Evolutionary conservation across 2,797 vertebrate genomes (phyloP).

Genomic region (Ptychobarbus kaznakovi): DNA sequence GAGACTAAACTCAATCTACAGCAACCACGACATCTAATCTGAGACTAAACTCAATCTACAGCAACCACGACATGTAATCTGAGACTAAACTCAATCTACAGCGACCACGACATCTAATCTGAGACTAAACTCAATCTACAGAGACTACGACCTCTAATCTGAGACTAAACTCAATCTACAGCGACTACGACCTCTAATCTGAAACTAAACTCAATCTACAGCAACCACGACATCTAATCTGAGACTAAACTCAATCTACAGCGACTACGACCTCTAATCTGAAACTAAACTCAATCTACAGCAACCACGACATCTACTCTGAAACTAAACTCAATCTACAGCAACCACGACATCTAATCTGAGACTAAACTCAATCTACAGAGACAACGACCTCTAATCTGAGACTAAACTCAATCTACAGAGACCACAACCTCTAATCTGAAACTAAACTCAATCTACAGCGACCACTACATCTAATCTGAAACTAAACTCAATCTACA

Average conservation of each 20-base stretch:
- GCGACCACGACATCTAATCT: neutral
- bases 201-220: neutral
- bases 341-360: neutral
- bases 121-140: neutral
- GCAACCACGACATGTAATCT: neutral
- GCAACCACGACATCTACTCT: neutral
- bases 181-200: neutral
- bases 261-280: accelerated
- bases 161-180: neutral
- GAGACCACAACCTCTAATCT: neutral
- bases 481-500: neutral
- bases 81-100: neutral
- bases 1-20: neutral
- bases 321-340: neutral
- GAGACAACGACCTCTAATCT: too few relatives aligned
- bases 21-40: neutral
- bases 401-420: neutral
- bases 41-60: neutral
- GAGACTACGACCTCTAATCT: accelerated
- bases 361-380: neutral
- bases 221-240: accelerated
- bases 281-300: neutral
- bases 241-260: too few relatives aligned
- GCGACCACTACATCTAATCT: neutral
- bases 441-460: neutral